Evolutionary conservation across 2,113 vertebrate species (phyloP), one percentile per base, ranked within the genome.

Genomic region (Acanthochromis polyacanthus): DNA sequence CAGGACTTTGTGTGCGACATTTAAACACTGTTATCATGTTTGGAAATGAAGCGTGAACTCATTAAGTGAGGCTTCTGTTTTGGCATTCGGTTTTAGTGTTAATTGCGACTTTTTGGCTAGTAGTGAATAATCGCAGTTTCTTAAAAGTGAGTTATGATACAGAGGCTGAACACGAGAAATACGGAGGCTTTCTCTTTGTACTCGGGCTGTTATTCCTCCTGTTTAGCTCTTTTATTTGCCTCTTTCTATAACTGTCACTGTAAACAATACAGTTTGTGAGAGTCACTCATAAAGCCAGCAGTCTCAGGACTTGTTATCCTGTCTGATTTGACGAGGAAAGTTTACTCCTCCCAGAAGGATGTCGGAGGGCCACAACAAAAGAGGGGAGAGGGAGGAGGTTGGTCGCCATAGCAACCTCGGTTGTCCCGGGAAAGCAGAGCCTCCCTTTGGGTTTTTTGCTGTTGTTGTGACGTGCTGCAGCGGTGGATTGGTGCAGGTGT

Each of bases 391-490:
- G 36, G 58, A 45, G 52, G 74, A 77, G 56, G 43, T 6, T 36
- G 19, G 92, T 95, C 94, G 82, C 90, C 86, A 91, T 92, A 79
- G 88, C 53, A 84, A 93, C 91, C 22, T 15, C 20, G 20, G 53
- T 72, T 81, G 71, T 92, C 86, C 86, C 68, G 72, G 76, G 83
- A 85, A 91, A 82, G 71, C 63, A 5, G 8, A 45, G 70, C 52
- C 51, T 80, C 90, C 83, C 85, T 59, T 56, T 53, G 79, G 80
- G 73, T 53, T 46, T 46, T 71, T 57, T 40, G 28, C 81, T 50
- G 92, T 75, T 82, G 82, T 75, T 80, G 69, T 71, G 66, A 86
- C 58, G 1, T 66, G 40, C 85, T 51, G 78, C 78, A 53, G 70
- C 52, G 19, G 52, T 75, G 77, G 60, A 89, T 76, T 52, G 45